phyloP scores from a whole-genome alignment of 2,888 invertebrate genomes.

The Lissonota sp. region DNA sequence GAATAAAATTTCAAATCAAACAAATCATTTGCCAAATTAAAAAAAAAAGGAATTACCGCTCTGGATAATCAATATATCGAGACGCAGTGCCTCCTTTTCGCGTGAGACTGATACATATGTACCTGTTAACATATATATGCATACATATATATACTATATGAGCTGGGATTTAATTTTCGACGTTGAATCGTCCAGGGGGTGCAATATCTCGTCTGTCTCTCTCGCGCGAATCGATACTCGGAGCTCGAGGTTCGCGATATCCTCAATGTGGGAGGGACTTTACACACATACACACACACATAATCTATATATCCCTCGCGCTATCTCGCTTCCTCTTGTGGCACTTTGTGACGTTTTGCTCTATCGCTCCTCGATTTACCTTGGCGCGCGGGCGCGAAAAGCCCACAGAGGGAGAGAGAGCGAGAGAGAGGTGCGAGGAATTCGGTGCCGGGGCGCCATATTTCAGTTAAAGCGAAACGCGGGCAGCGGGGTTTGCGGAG shows the following conservation, averaged over 20 bases:
- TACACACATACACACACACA: background rate
- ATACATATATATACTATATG: slow-evolving; percentile 22
- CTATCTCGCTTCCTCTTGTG: slow-evolving; percentile 44
- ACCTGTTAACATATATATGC: background rate
- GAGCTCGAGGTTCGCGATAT: slow-evolving; percentile 42
- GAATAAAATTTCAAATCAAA: too few species aligned
- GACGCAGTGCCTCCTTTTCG: background rate
- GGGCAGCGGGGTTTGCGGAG: slow-evolving; percentile 69
- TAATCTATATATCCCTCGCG: slow-evolving; percentile 33
- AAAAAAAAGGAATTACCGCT: too few species aligned
- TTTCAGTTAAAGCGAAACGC: slow-evolving; percentile 81
- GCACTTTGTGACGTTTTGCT: slow-evolving; percentile 55
- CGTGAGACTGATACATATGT: too few species aligned
- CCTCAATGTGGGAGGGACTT: slow-evolving; percentile 63
- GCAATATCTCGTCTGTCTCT: slow-evolving; percentile 48
- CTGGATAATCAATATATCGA: slow-evolving; percentile 32
- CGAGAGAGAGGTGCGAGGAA: slow-evolving; percentile 71
- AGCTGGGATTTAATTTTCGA: slow-evolving; percentile 62
- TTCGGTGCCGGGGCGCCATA: slow-evolving; percentile 82
- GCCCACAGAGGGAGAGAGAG: slow-evolving; percentile 34
- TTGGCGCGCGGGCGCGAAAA: slow-evolving; percentile 61
- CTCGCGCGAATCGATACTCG: slow-evolving; percentile 64
- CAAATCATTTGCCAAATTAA: too few species aligned
- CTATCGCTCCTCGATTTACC: slow-evolving; percentile 65
- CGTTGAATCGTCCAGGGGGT: slow-evolving; percentile 64